Evolutionary conservation across 2,797 vertebrate species (phyloP).

Genomic region (Lagodon rhomboides): DNA sequence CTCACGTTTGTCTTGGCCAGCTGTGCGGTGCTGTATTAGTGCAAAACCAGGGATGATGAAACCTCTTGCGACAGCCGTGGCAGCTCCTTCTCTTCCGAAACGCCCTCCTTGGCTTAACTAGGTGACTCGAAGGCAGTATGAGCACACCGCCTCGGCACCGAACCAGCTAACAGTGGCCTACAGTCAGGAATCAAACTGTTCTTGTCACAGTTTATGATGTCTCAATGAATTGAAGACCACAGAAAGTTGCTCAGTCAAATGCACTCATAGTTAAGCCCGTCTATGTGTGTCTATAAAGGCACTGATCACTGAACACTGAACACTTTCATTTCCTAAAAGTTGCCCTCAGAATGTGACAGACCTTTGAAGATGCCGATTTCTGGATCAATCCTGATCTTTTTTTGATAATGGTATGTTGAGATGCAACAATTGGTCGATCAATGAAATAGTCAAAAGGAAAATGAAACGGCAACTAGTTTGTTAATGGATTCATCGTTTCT

Average conservation of each 20-base stretch:
- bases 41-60: conserved; percentile 44
- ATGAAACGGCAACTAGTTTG: no score
- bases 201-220: background rate
- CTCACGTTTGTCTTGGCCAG: conserved; percentile 59
- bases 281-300: background rate
- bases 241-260: background rate
- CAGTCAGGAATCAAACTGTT: conserved; percentile 1
- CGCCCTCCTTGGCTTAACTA: conserved; percentile 3
- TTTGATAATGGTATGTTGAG: no score
- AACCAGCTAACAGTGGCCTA: background rate
- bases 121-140: conserved; percentile 1
- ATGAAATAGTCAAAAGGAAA: no score
- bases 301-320: background rate
- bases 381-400: no score
- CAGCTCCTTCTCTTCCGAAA: background rate
- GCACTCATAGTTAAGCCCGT: background rate
- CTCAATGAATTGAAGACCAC: background rate
- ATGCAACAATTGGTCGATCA: no score
- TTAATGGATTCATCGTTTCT: no score
- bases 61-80: conserved; percentile 25
- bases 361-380: no score
- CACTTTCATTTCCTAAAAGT: no score
- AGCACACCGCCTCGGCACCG: background rate
- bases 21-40: conserved; percentile 25
- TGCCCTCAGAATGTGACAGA: no score